A percentile compares a stretch with the other conserved stretches of the same genome.
Evolutionary conservation across 1,140 invertebrate genomes (phyloP).

Genomic region (Ceratoteleas bidentatus): DNA sequence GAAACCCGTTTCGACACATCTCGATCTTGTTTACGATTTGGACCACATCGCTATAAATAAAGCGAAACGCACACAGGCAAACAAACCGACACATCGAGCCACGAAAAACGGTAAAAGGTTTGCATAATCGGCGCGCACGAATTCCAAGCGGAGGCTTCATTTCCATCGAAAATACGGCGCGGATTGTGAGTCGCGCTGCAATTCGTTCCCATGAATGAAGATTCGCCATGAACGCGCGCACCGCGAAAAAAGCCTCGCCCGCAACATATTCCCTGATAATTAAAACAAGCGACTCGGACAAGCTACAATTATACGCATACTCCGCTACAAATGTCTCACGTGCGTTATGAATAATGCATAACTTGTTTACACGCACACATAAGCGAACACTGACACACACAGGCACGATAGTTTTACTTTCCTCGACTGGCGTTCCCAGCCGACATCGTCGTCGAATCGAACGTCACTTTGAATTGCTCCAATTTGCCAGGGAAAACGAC

Average conservation of each 20-base stretch:
- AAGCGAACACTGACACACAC: no score
- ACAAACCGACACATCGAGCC: no score
- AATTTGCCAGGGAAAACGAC: no score
- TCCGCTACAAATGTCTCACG: slow-evolving; percentile 30
- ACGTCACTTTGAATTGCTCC: no score
- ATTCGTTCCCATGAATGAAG: slow-evolving; percentile 20
- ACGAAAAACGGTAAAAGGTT: neutral
- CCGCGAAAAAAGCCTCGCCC: slow-evolving; percentile 2
- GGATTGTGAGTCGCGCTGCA: neutral
- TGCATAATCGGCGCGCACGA: neutral
- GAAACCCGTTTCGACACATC: no score
- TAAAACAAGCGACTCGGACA: slow-evolving; percentile 36
- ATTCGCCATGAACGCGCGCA: slow-evolving; percentile 1
- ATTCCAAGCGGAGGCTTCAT: neutral
- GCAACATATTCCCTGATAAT: slow-evolving; percentile 40
- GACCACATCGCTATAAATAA: neutral
- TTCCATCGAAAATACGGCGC: neutral
- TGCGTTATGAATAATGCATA: slow-evolving; percentile 41
- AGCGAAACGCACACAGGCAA: neutral
- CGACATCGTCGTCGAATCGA: no score
- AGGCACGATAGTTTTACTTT: no score
- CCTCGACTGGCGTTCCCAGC: no score
- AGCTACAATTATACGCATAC: slow-evolving; percentile 32
- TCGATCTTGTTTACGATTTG: no score
- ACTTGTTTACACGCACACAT: slow-evolving; percentile 7